Percentiles rank a stretch among this genome's conserved stretches.
These are phyloP conservation scores for Phalacrocorax aristotelis DNA, from an alignment of 2,113 vertebrate species.

Conservation along the genomic window DNA sequence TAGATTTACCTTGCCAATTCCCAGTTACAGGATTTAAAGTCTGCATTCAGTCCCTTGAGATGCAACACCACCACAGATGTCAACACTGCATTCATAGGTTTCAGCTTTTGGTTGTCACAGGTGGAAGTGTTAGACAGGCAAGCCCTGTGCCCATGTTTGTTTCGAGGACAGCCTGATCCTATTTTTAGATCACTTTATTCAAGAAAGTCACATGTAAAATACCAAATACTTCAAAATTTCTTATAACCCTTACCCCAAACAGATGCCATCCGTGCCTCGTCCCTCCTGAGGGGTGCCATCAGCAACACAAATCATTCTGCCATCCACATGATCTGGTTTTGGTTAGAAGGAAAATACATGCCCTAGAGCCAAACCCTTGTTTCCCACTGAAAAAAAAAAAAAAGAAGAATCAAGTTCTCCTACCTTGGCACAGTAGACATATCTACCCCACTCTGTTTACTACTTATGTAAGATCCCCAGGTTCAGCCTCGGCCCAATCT, in stretches of 20 bases:
- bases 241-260: background rate
- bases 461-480: background rate
- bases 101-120: background rate
- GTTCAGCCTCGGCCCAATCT: background rate
- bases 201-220: background rate
- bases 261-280: rapidly evolving
- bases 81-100: background rate
- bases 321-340: no score
- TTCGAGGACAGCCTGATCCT: background rate
- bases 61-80: background rate
- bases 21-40: background rate
- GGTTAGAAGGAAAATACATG: background rate
- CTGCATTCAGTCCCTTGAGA: background rate
- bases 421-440: background rate
- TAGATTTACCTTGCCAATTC: background rate
- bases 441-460: background rate
- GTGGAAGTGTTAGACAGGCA: background rate
- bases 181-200: background rate
- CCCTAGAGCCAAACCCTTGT: background rate
- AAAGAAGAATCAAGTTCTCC: rapidly evolving
- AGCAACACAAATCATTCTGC: background rate
- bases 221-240: background rate
- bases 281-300: background rate
- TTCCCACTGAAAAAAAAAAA: background rate
- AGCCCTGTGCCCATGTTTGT: background rate